phyloP scores from a whole-genome alignment of 2,888 invertebrate species.

The Drosophila ezoana region DNA sequence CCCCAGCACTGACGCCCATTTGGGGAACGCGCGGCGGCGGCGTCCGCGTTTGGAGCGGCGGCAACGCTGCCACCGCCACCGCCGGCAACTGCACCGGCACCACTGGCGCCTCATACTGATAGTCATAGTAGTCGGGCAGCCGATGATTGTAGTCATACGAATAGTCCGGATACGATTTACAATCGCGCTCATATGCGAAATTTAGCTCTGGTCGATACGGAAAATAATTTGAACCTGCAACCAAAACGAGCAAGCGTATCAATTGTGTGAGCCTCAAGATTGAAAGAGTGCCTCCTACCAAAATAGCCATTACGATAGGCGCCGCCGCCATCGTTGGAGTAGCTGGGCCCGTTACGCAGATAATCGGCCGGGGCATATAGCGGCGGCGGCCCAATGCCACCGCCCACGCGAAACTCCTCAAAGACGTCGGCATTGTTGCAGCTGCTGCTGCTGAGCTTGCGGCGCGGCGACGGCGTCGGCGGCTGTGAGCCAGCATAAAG shows the following conservation, averaged over 20 bases:
- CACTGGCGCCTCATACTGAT: slow-evolving; percentile 78
- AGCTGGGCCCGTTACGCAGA: slow-evolving; percentile 81
- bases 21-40: slow-evolving; percentile 84
- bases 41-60: slow-evolving; percentile 71
- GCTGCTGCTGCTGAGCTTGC: slow-evolving; percentile 90
- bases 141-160: slow-evolving; percentile 83
- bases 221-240: slow-evolving; percentile 83
- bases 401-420: slow-evolving; percentile 79
- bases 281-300: slow-evolving; percentile 63
- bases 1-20: slow-evolving; percentile 84
- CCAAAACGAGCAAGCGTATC: not conserved
- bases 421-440: slow-evolving; percentile 84
- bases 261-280: not conserved
- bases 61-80: slow-evolving; percentile 42
- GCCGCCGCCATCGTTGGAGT: slow-evolving; percentile 82
- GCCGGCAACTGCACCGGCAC: slow-evolving; percentile 45
- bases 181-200: slow-evolving; percentile 83
- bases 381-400: slow-evolving; percentile 72
- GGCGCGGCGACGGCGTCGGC: slow-evolving; percentile 89
- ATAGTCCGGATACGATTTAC: slow-evolving; percentile 85
- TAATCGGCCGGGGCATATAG: slow-evolving; percentile 82
- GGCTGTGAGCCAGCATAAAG: slow-evolving; percentile 86
- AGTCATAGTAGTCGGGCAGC: slow-evolving; percentile 83
- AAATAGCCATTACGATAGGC: slow-evolving; percentile 83
- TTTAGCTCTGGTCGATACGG: slow-evolving; percentile 84